Base-by-base conservation (phyloP, 2,888 invertebrate genomes). In the Euproctis similis region DNA sequence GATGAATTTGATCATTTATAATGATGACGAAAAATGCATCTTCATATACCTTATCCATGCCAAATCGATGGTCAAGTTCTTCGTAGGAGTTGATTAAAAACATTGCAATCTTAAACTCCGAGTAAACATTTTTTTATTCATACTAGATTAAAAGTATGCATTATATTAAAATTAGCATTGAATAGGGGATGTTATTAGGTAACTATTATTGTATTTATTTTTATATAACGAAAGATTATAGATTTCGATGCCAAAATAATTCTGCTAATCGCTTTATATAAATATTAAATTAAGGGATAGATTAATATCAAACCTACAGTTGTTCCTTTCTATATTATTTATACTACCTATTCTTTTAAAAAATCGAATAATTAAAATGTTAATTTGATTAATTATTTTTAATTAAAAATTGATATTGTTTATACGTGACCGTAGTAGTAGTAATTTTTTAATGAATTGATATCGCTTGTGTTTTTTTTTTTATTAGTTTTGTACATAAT, bases 181-280 rank as follows among this genome's bases (percentile, higher is more conserved):
- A 40, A 28, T 30, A n/a, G n/a, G n/a, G n/a, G n/a, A n/a, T n/a
- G n/a, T 29, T 53, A 44, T 39, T 42, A 46, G 34, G 18, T 24
- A 18, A 5, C 18, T 21, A 21, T 10, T 12, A 31, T 39, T 33
- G 19, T 63, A 61, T 62, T 64, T 61, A 63, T 61, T 63, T 42
- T 62, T 52, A 41, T 53, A 39, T 52, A 51, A 52, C n/a, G n/a
- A n/a, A n/a, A 37, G 38, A 48, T 42, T 53, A 58, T 46, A 56
- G 48, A 36, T 52, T 46, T 61, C 63, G 68, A 74, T 69, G 68
- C 72, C 73, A 72, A 73, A 73, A 68, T 68, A 59, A 53, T 39
- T 54, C 48, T 39, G 44, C 40, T 50, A 47, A 43, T 42, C 31
- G 36, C 40, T 46, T 36, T 38, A 17, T 41, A 34, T 46, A 40